These are phyloP conservation scores for Bos javanicus DNA, from an alignment of 2,113 vertebrate genomes.

Conservation along the genomic window DNA sequence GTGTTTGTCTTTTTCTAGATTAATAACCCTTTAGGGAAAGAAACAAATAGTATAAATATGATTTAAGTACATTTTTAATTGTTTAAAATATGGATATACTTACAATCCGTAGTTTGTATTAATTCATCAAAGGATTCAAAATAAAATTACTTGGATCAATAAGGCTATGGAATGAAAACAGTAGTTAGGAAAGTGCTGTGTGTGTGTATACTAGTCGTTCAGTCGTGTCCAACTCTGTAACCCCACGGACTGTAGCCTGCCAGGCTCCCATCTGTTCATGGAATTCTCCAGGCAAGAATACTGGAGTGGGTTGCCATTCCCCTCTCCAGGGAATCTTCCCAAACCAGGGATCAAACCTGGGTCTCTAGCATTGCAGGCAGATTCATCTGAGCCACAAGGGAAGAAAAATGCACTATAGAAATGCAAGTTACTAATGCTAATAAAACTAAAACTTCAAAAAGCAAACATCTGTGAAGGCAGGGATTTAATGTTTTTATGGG, in stretches of 20 bases:
- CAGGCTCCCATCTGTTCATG: background rate
- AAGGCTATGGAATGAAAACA: background rate
- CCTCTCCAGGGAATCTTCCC: background rate
- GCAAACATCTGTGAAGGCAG: background rate
- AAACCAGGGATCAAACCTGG: background rate
- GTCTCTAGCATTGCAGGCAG: background rate
- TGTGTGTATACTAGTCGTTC: background rate
- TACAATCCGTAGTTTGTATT: background rate
- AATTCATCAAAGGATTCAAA: background rate
- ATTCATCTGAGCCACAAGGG: background rate
- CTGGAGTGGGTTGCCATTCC: background rate
- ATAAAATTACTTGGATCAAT: background rate
- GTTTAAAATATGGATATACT: constrained; percentile 42
- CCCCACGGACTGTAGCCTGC: background rate
- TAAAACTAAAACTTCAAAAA: background rate
- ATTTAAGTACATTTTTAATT: constrained; percentile 36
- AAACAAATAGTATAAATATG: constrained; percentile 50
- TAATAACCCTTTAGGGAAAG: constrained; percentile 83
- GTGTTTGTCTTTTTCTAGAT: constrained; percentile 88
- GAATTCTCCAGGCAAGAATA: background rate
- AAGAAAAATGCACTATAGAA: background rate
- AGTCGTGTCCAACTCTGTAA: background rate
- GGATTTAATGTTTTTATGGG: background rate
- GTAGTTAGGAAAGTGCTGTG: background rate
- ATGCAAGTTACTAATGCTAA: background rate